Base-by-base conservation (phyloP, 2,888 invertebrate genomes). In the Mongoloraphidia duomilia region DNA sequence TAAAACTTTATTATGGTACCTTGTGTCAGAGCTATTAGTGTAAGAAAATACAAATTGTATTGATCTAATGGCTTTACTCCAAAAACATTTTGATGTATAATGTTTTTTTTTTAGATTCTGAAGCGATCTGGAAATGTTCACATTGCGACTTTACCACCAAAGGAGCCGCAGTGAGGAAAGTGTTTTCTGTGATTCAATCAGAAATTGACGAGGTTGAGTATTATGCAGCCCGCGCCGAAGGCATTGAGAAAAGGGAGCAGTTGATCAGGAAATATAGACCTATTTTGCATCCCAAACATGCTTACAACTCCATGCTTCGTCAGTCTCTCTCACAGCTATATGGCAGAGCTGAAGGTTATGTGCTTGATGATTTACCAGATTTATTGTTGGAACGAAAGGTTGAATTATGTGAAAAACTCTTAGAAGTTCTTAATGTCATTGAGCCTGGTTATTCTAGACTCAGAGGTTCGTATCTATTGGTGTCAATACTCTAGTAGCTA, bases 371-470 rank as follows among this genome's bases (percentile, higher is more conserved):
- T 55, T 68, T 89, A 40, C 81, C 85, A 0, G 81, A 85, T 65
- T 65, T 82, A 2, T 68, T 84, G 55, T 68, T 89, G 50, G 80
- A 84, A 60, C 73, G 86, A 44, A 90, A 89, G 66, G 75, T 79
- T 1, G 80, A 84, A 53, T 70, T 86, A 50, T 89, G 89, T 57
- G 71, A 75, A 11, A 70, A 79, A 34, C 66, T 89, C 5, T 66
- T 91, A 14, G 69, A 73, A 44, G 77, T 84, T 8, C 66, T 89
- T 12, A 77, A 87, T 60, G 69, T 81, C 34, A 74, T 90, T 46
- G 82, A 84, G 55, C 89, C 90, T 0, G 90, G 90, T 2, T 72
- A 80, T 47, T 82, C 81, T 41, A 72, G 90, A 55, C 76, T 87
- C 59, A 76, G 89, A 70, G 85, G 84, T 79, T 26, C 26, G 26